Evolutionary conservation across 2,888 invertebrate genomes (phyloP), one percentile per base, ranked within the genome.

Genomic region (Oscheius sp.): DNA sequence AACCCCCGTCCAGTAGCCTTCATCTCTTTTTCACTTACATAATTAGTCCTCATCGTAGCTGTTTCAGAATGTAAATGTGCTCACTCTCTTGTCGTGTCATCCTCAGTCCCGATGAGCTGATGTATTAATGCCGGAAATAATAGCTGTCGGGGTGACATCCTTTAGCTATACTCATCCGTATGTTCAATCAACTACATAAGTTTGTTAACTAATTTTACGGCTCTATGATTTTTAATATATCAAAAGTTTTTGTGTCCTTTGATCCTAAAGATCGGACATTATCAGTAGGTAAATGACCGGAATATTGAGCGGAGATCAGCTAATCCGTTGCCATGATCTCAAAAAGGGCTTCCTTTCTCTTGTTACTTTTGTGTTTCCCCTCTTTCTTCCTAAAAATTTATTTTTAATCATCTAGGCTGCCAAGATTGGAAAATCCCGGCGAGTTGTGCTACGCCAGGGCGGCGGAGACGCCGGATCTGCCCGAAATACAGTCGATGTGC

Each of bases 401-500:
- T n/a, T n/a, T n/a, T n/a, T n/a, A n/a, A n/a, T n/a, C n/a, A n/a
- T n/a, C n/a, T n/a, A n/a, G n/a, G n/a, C n/a, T n/a, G 45, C n/a
- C 59, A 59, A n/a, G n/a, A 59, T 59, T 59, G 59, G 59, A 44
- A 59, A 59, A 26, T 59, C 62, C 22, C 45, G 71, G 24, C 71
- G 72, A 33, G 75, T 76, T 26, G 72, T 76, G 28, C 65, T 76
- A 57, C 72, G 72, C 61, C 75, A 76, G 62, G 59, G 65, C 63
- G 70, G 63, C 65, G 71, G 63, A 54, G 70, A 68, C 56, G 66
- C 59, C 56, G 71, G 70, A 14, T 51, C 65, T 32, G 63, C 67
- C 12, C 67, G 74, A 8, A 72, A 73, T 41, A 72, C 75, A 41
- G 73, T 74, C 57, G 72, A 76, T 71, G 76, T 76, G 49, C 73